Conservation (phyloP, 2,113 vertebrate genomes). For the Promerops cafer region DNA sequence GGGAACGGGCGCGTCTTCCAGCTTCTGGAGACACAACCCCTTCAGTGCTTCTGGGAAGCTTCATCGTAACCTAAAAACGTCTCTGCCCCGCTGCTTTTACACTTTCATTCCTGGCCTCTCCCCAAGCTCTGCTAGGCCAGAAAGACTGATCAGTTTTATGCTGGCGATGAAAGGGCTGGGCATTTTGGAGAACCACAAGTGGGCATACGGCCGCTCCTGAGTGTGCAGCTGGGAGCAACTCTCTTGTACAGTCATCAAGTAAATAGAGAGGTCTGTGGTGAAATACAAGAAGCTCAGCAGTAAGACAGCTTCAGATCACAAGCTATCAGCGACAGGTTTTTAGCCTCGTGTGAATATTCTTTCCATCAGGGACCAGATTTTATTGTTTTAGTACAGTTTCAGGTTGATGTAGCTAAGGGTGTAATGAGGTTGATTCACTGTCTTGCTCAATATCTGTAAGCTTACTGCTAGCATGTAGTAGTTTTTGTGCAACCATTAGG, state of each 20-base stretch:
- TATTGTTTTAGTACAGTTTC: not conserved
- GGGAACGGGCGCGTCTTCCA: not conserved
- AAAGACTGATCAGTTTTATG: not conserved
- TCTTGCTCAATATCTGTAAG: fast-evolving
- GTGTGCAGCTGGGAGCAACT: not conserved
- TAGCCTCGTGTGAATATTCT: not conserved
- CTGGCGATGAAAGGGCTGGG: not conserved
- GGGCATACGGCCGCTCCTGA: not conserved
- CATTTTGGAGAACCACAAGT: not conserved
- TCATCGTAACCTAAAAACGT: not conserved
- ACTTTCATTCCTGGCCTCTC: not conserved
- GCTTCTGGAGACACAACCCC: not conserved
- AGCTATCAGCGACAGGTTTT: not conserved
- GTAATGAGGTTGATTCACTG: not conserved
- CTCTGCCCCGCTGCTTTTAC: not conserved
- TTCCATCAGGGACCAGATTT: not conserved
- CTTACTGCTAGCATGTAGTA: not conserved
- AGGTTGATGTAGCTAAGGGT: not conserved
- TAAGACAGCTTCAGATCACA: not conserved
- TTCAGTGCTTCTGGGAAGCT: not conserved
- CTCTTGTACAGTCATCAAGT: not conserved
- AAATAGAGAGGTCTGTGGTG: not conserved
- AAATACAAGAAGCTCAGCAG: not conserved
- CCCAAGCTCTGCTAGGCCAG: not conserved
- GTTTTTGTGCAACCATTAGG: not conserved